A percentile compares a stretch with the other conserved stretches of the same genome.
Conservation (phyloP, 2,113 vertebrate genomes). For the Rhabdomys dilectus region DNA sequence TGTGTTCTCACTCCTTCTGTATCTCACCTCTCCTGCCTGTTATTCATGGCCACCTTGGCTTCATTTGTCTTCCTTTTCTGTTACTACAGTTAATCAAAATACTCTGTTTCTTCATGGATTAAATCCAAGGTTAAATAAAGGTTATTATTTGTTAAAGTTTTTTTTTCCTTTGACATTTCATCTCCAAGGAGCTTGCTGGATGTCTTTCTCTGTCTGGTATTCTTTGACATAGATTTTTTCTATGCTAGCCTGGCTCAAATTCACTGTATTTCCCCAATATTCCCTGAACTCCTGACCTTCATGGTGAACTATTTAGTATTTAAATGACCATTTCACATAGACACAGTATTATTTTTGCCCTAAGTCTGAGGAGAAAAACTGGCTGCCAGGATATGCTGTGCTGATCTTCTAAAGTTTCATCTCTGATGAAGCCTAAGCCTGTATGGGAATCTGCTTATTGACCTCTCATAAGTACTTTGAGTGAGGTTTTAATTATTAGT, state of each 20-base stretch:
- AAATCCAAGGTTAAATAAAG: not conserved
- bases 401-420: not conserved
- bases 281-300: not conserved
- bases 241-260: not conserved
- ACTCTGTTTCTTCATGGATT: not conserved
- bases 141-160: too few species aligned
- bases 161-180: not conserved
- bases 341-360: not conserved
- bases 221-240: not conserved
- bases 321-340: not conserved
- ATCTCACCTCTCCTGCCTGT: too few species aligned
- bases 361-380: not conserved
- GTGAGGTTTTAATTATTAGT: not conserved
- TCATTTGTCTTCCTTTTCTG: not conserved
- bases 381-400: not conserved
- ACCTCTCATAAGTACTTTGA: not conserved
- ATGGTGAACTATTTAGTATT: not conserved
- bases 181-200: not conserved
- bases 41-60: not conserved
- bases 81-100: not conserved
- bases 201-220: not conserved
- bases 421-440: not conserved
- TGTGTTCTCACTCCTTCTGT: too few species aligned
- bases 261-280: not conserved
- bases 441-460: not conserved